Conservation (phyloP, 2,797 vertebrate genomes). For the Nothura maculosa region DNA sequence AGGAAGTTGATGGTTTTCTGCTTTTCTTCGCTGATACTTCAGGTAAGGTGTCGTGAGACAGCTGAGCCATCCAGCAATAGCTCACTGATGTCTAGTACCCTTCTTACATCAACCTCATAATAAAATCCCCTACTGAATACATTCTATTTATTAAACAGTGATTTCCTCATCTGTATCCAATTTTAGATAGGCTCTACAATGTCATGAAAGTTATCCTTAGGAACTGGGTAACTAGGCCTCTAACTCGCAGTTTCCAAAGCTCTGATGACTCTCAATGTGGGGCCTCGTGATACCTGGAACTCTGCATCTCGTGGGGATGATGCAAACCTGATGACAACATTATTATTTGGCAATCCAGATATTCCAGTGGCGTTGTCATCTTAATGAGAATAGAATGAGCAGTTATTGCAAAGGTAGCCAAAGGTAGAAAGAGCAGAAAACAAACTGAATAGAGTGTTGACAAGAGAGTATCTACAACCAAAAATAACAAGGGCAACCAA, state of each 20-base stretch:
- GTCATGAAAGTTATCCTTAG: background rate
- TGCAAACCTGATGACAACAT: background rate
- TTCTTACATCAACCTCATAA: fast-evolving
- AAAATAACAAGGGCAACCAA: background rate
- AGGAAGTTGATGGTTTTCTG: background rate
- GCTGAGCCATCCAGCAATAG: background rate
- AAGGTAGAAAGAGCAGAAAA: background rate
- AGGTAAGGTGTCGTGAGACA: background rate
- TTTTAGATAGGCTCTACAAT: background rate
- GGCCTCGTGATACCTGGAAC: background rate
- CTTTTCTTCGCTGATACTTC: background rate
- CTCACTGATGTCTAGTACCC: background rate
- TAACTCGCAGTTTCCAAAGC: background rate
- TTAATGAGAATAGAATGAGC: background rate
- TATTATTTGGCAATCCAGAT: background rate
- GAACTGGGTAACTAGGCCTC: background rate
- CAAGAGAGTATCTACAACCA: background rate
- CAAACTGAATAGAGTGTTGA: background rate
- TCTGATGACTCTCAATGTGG: background rate
- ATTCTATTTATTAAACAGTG: background rate
- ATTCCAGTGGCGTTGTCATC: slow-evolving; percentile 16
- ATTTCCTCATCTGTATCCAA: background rate
- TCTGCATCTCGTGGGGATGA: background rate
- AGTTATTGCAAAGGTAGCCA: background rate
- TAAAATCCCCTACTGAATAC: fast-evolving